Base-by-base conservation (phyloP, 2,797 vertebrate species). In the Lepilemur ruficaudatus region DNA sequence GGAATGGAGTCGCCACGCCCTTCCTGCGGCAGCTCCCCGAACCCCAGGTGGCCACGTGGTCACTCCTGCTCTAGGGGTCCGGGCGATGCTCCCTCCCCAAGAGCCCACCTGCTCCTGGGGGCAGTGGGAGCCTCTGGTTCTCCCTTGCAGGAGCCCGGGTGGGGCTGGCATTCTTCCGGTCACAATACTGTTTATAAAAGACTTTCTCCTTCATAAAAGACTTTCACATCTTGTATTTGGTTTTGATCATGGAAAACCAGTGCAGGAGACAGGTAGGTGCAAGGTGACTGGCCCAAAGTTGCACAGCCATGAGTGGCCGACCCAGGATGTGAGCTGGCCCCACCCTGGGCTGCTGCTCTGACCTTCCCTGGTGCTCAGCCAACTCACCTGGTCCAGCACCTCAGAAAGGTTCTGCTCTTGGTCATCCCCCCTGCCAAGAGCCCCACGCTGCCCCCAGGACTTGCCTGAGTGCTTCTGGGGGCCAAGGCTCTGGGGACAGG, bases 321-420 rank as follows among this genome's bases (percentile, higher is more conserved):
- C 41, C 17, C 25, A 0, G 14, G 67, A 30, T 13, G 80, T 46
- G 5, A 17, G 1, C 18, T 9, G 76, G 20, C 1, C 18, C 48
- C 0, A 3, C 12, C 2, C 63, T 41, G 25, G 79, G 46, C 14
- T 4, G 9, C 5, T 38, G 48, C 12, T 13, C 35, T 0, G 0
- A 22, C 28, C 0, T 22, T 20, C 7, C 41, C 17, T 0, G 1
- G 2, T 0, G 52, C 23, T 28, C 70, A 25, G 72, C 8, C 7
- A 32, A 0, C 65, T 0, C 0, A 0, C 38, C 23, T 0, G 43
- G 18, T 13, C 6, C 2, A 41, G 23, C 20, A 0, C 7, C 41
- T 13, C 7, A 11, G 43, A 38, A 46, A 59, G 80, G 28, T 9
- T 2, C 57, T n/a, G 72, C 38, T 22, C 59, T 14, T 8, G 2